Evolutionary conservation across 2,113 vertebrate genomes (phyloP).

Genomic region (Pachycephala philippinensis): DNA sequence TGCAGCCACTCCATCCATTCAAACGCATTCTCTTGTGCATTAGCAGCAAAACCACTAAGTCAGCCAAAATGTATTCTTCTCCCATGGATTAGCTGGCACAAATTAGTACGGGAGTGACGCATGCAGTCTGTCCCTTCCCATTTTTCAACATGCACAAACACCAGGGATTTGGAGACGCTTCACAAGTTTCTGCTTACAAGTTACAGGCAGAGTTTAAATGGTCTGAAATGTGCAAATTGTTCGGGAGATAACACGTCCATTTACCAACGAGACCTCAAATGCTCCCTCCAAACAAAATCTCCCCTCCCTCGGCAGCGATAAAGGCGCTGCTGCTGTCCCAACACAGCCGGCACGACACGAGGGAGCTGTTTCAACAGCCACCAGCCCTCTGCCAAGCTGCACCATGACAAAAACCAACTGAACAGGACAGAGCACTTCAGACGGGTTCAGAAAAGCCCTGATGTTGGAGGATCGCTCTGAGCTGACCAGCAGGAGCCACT

Average conservation of each 20-base stretch:
- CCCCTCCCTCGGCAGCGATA: neutral
- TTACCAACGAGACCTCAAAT: neutral
- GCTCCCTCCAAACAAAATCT: neutral
- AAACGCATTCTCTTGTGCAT: neutral
- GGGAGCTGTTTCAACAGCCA: neutral
- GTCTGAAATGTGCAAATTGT: neutral
- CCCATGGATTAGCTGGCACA: constrained; percentile 54
- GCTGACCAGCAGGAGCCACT: neutral
- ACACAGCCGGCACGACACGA: neutral
- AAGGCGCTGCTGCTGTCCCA: neutral
- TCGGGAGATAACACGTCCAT: neutral
- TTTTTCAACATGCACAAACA: constrained; percentile 27
- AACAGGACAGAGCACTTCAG: neutral
- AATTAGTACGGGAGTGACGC: neutral
- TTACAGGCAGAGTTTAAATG: neutral
- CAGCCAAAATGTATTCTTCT: constrained; percentile 48
- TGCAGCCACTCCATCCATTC: constrained; percentile 1
- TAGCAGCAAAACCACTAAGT: constrained; percentile 52
- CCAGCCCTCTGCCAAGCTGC: neutral
- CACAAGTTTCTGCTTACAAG: neutral
- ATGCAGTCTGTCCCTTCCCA: constrained; percentile 43
- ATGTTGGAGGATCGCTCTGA: neutral
- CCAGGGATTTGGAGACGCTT: constrained; percentile 33
- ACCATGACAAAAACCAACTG: neutral
- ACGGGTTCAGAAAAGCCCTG: neutral